phyloP scores from a whole-genome alignment of 2,888 invertebrate genomes.

The Mimachlamys varia region DNA sequence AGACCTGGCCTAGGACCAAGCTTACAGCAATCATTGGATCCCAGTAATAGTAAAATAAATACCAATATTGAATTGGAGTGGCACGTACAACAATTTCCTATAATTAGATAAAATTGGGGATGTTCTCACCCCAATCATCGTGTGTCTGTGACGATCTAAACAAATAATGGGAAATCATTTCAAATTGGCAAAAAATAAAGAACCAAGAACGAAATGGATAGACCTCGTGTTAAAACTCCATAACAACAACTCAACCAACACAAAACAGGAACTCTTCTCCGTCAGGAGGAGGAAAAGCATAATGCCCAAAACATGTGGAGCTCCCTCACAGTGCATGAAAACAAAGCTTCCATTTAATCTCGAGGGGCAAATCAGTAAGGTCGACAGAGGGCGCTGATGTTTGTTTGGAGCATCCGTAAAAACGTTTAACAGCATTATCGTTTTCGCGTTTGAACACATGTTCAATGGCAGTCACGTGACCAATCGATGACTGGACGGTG shows the following conservation, averaged over 20 bases:
- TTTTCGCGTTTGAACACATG: slow-evolving; percentile 8
- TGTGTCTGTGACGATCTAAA: slow-evolving; percentile 8
- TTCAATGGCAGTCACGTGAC: neutral
- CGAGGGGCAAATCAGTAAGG: neutral
- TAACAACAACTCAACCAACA: neutral
- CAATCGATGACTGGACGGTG: neutral
- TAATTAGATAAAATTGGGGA: neutral
- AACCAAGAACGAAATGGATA: neutral
- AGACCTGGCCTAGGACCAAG: neutral
- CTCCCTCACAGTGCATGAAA: neutral
- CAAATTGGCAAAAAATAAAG: neutral
- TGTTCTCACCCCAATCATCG: neutral
- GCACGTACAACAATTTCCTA: neutral
- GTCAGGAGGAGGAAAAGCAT: neutral
- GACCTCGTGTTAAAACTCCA: neutral
- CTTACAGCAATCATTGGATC: neutral
- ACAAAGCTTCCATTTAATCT: neutral
- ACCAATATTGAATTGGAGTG: neutral
- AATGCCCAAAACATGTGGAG: neutral
- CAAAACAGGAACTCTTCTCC: neutral
- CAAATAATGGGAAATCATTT: slow-evolving; percentile 7
- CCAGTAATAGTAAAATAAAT: neutral
- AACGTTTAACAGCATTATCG: neutral
- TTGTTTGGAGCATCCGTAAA: neutral
- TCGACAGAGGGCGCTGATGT: slow-evolving; percentile 2